Evolutionary conservation across 2,888 invertebrate species (phyloP), one percentile per base, ranked within the genome.

Genomic region (Agriotes lineatus): DNA sequence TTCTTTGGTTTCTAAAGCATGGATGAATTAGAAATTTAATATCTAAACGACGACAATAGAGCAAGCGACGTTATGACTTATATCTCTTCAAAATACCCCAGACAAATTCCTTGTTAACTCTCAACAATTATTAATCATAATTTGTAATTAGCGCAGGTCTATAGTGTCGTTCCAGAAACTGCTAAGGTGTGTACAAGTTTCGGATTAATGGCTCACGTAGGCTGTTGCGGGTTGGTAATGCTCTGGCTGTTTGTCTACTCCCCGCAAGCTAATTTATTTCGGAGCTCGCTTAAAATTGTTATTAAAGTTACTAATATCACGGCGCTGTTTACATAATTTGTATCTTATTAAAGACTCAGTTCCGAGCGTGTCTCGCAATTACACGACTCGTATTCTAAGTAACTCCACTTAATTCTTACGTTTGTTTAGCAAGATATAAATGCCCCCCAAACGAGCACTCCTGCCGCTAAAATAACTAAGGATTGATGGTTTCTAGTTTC

Each of bases 191-290:
- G 39, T 62, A 54, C 39, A 57, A 57, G 57, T 57, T 52, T 22
- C 37, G 39, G 35, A 63, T 63, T 63, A 63, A 63, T 54, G 56
- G 20, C 39, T 30, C 54, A 33, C 30, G 50, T 44, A 56, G 44
- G 63, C 54, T 54, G 63, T 56, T 63, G 63, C 19, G 63, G 63
- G 20, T 56, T 54, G 30, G 56, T 63, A 63, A 63, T 63, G 63
- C 42, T 56, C 48, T 56, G 30, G 33, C 45, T 42, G 63, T 63
- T 62, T 62, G 54, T 62, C 37, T 57, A 14, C 14, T 57, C 57
- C 19, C 63, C 63, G 22, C 56, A 44, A 54, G 54, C 63, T 56
- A 63, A 63, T 63, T 63, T 63, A 63, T 63, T 56, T 56, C 63
- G 30, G 63, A 56, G 54, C 44, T 44, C 44, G 30, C 63, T 63